phyloP scores from a whole-genome alignment of 2,797 vertebrate species.

The Clamator glandarius region DNA sequence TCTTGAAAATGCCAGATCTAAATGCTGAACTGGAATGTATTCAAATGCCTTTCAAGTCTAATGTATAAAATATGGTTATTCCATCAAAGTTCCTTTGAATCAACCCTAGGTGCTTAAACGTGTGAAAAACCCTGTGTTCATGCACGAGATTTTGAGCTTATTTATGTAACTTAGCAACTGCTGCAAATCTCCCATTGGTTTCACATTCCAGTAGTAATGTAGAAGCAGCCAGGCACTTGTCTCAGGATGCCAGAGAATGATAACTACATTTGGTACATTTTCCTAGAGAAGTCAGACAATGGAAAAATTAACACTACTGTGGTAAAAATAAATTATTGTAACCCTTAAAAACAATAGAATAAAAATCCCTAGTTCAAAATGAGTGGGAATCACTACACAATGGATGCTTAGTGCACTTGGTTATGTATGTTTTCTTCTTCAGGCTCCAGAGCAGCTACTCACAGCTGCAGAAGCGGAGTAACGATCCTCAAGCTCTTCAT shows the following conservation, averaged over 20 bases:
- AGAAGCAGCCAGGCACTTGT: constrained; percentile 83
- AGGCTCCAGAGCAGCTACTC: background rate
- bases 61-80: constrained; percentile 61
- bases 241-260: constrained; percentile 81
- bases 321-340: background rate
- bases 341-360: background rate
- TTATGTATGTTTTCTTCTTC: background rate
- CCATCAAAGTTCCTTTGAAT: constrained; percentile 59
- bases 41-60: constrained; percentile 68
- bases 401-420: background rate
- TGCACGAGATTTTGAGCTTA: constrained; percentile 43
- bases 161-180: constrained; percentile 21
- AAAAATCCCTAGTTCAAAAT: background rate
- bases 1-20: constrained; percentile 55
- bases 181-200: constrained; percentile 76
- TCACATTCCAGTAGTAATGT: constrained; percentile 84
- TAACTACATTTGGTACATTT: constrained; percentile 80
- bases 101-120: constrained; percentile 36
- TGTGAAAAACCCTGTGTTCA: constrained; percentile 22
- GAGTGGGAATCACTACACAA: background rate
- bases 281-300: constrained; percentile 5
- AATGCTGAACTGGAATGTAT: constrained; percentile 52
- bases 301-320: background rate
- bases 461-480: background rate
- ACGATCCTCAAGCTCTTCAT: background rate